Evolutionary conservation across 2,888 invertebrate species (phyloP).

Genomic region (Euproctis similis): DNA sequence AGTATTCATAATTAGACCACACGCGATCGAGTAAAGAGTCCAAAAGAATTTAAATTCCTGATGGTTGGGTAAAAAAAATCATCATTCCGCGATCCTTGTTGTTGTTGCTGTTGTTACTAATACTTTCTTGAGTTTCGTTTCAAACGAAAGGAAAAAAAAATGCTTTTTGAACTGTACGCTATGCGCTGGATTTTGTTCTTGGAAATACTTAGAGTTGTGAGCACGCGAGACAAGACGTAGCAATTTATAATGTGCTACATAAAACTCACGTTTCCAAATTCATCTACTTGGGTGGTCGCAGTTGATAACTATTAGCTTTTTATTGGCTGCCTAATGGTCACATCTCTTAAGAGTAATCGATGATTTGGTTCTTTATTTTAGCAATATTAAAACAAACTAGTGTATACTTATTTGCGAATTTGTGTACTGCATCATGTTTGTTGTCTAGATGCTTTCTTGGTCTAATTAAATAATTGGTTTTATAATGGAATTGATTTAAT

Average conservation of each 20-base stretch:
- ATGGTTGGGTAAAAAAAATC: constrained; percentile 65
- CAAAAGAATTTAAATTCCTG: constrained; percentile 66
- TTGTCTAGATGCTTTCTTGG: no score
- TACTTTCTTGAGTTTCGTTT: constrained; percentile 61
- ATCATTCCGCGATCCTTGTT: constrained; percentile 47
- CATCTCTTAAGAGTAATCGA: constrained; percentile 44
- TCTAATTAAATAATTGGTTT: no score
- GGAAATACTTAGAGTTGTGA: constrained; percentile 46
- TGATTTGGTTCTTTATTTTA: constrained; percentile 48
- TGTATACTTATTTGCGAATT: no score
- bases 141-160: constrained; percentile 53
- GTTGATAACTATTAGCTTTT: constrained; percentile 64
- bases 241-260: constrained; percentile 66
- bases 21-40: constrained; percentile 62
- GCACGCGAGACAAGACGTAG: constrained; percentile 48
- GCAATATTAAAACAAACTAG: no score
- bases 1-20: constrained; percentile 71
- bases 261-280: constrained; percentile 55
- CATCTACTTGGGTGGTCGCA: constrained; percentile 65
- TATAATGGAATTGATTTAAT: no score
- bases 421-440: no score
- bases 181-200: constrained; percentile 54
- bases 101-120: no score
- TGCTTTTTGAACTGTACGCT: constrained; percentile 55
- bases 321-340: constrained; percentile 56